Base-by-base conservation (phyloP, 35 echinoderm and acorn worm species). In the Ophioderma brevispina region DNA sequence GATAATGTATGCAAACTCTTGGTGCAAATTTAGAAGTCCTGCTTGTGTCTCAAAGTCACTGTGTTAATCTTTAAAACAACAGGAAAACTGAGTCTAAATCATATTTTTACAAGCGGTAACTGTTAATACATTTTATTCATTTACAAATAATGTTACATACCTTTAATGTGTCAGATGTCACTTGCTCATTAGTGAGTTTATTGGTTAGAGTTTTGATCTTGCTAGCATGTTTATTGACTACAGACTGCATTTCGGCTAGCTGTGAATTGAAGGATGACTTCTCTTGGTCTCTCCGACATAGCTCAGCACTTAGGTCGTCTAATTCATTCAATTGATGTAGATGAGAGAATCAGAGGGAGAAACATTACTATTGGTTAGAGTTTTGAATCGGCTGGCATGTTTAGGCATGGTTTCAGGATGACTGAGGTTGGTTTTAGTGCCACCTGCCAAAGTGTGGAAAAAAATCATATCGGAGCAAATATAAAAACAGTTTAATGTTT, bases 101-200 rank as follows among this genome's bases (percentile, higher is more conserved):
- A 23, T 81, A 11, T 37, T 13, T 81, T 81, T 34, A 17, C 30
- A 11, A 14, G 41, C 5, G 41, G 41, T 46, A 46, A 4, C 41
- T 46, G 41, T 46, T 46, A 46, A 46, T 8, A 46, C 41, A 46
- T 46, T 4, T 8, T 46, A 17, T 8, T 46, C 17, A 33, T 70
- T 0, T 37, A 0, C n/a, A 33, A 35, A 77, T 43, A 31, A 40
- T 15, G 31, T 55, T 64, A 40, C 78, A 0, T 86, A 96, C 94
- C 86, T 91, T 92, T 21, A 96, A 82, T 31, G 84, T 82, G 56
- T 96, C 94, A 35, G 80, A 84, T 10, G 91, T 89, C 4, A 86
- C 87, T 63, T 96, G 90, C 43, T 92, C 94, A 42, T 84, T 84
- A 2, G 59, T 49, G 1, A 96, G 79, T 25, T 86, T 87, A 38